A percentile compares a stretch with the other conserved stretches of the same genome.
phyloP scores from a whole-genome alignment of 2,888 invertebrate species.

The Drosophila mayaguana region DNA sequence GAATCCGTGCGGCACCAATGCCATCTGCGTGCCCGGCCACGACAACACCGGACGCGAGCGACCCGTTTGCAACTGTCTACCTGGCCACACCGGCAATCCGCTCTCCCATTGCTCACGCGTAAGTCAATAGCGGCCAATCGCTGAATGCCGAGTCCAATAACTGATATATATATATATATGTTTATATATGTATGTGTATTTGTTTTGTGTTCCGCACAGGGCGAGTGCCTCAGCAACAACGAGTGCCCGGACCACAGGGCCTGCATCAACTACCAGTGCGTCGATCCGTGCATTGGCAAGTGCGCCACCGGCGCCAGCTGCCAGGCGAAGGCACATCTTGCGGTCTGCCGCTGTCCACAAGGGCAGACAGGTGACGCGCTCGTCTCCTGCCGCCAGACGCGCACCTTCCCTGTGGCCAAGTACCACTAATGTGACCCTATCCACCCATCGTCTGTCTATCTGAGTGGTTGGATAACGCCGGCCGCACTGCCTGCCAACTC shows the following conservation, averaged over 20 bases:
- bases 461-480: slow-evolving; percentile 44
- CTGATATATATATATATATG: neutral
- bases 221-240: slow-evolving; percentile 91
- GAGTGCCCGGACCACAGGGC: slow-evolving; percentile 91
- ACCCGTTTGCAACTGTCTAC: slow-evolving; percentile 93
- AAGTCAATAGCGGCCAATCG: slow-evolving; percentile 53
- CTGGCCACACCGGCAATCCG: slow-evolving; percentile 92
- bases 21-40: slow-evolving; percentile 91
- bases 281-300: slow-evolving; percentile 91
- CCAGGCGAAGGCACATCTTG: slow-evolving; percentile 90
- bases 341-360: slow-evolving; percentile 92
- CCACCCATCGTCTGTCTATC: neutral
- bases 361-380: slow-evolving; percentile 88
- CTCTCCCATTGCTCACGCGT: slow-evolving; percentile 89
- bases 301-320: slow-evolving; percentile 92
- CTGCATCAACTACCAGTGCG: slow-evolving; percentile 91
- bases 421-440: slow-evolving; percentile 66
- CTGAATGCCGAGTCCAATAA: neutral
- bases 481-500: slow-evolving; percentile 68
- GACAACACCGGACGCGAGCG: slow-evolving; percentile 92
- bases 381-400: slow-evolving; percentile 86
- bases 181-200: too few species aligned
- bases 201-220: slow-evolving; percentile 85
- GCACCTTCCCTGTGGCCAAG: slow-evolving; percentile 84
- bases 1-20: slow-evolving; percentile 92